Percentiles rank a stretch among this genome's conserved stretches.
These are phyloP conservation scores for Poeciliopsis turneri DNA, from an alignment of 2,797 vertebrate genomes.

Conservation along the genomic window DNA sequence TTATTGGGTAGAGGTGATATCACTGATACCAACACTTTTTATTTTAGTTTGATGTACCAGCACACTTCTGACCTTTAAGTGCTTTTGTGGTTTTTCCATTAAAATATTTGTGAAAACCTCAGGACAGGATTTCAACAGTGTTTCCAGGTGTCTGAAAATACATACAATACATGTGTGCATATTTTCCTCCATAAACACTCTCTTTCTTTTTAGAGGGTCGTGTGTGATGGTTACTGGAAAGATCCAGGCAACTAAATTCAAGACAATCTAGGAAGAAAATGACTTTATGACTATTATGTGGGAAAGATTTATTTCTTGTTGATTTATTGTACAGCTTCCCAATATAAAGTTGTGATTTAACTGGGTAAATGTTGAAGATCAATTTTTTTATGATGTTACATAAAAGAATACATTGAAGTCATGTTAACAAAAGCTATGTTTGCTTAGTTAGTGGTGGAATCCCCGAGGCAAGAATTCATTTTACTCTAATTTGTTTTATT, in stretches of 20 bases:
- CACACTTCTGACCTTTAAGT: no score
- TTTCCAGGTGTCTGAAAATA: no score
- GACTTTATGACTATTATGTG: not conserved
- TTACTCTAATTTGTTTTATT: slow-evolving; percentile 5
- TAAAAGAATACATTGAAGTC: slow-evolving; percentile 2
- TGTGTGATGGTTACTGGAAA: not conserved
- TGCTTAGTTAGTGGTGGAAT: not conserved
- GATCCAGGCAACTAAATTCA: not conserved
- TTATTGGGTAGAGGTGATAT: not conserved
- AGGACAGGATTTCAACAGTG: no score
- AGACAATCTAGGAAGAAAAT: not conserved
- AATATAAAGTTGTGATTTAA: not conserved
- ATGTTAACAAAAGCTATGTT: not conserved
- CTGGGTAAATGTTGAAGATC: not conserved
- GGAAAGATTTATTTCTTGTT: not conserved
- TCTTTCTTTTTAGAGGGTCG: not conserved
- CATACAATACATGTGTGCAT: no score
- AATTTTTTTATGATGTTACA: not conserved
- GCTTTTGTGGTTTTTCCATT: no score
- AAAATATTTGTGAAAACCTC: no score
- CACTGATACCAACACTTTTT: no score
- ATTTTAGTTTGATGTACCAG: no score
- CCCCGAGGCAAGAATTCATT: slow-evolving; percentile 8
- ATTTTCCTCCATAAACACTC: no score
- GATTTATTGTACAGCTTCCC: not conserved